phyloP scores from a whole-genome alignment of 2,113 vertebrate genomes.

The Procapra przewalskii region DNA sequence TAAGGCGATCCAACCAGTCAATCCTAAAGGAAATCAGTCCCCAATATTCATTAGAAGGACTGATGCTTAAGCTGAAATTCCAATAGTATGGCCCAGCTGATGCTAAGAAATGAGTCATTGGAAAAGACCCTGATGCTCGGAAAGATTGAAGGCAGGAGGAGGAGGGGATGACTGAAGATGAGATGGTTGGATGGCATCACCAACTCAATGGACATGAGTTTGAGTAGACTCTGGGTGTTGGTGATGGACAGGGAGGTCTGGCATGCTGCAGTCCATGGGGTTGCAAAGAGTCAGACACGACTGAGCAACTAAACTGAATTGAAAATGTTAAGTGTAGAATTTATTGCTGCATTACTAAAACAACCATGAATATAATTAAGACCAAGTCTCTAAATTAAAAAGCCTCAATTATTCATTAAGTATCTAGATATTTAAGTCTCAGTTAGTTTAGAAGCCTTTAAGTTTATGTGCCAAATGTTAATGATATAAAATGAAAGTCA shows the following conservation, averaged over 20 bases:
- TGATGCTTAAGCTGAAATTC: background rate
- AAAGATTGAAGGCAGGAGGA: background rate
- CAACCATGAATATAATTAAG: background rate
- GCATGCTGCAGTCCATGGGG: background rate
- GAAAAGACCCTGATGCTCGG: background rate
- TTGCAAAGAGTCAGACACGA: background rate
- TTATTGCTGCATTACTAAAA: background rate
- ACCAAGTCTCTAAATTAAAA: background rate
- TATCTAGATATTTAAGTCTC: background rate
- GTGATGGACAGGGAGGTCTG: background rate
- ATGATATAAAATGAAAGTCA: background rate
- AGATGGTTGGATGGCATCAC: background rate
- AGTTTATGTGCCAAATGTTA: background rate
- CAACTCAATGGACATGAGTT: fast-evolving
- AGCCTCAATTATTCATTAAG: background rate
- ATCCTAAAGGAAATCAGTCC: background rate
- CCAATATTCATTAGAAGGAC: background rate
- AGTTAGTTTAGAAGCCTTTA: background rate
- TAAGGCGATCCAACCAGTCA: background rate
- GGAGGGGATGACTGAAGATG: background rate
- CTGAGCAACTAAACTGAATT: background rate
- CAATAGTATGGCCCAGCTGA: background rate
- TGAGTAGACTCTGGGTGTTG: background rate
- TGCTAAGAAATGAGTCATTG: background rate
- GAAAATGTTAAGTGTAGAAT: background rate